phyloP scores from a whole-genome alignment of 2,113 vertebrate species.

The Dolichallabes microphthalmus region DNA sequence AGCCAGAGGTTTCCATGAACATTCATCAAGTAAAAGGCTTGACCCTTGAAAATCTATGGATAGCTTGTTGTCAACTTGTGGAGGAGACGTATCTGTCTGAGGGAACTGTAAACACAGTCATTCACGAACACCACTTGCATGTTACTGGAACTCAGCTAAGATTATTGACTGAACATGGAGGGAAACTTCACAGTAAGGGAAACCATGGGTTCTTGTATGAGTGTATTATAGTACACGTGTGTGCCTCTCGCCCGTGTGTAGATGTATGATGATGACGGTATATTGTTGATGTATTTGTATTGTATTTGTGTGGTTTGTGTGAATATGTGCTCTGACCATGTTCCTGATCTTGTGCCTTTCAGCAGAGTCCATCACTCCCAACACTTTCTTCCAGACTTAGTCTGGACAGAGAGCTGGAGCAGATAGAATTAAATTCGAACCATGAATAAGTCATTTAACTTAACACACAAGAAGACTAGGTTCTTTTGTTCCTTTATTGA shows the following conservation, averaged over 20 bases:
- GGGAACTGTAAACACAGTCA: too few species aligned
- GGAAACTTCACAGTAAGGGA: conserved; percentile 47
- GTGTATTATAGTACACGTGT: conserved; percentile 29
- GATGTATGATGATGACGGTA: conserved; percentile 35
- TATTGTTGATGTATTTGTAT: conserved; percentile 50
- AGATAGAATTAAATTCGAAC: conserved; percentile 18
- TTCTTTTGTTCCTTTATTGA: not conserved
- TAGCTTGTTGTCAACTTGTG: too few species aligned
- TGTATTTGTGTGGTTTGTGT: conserved; percentile 24
- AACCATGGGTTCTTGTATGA: conserved; percentile 40
- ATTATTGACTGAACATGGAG: not conserved
- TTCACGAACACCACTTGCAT: too few species aligned
- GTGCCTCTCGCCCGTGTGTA: conserved; percentile 47
- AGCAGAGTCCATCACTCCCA: conserved; percentile 66
- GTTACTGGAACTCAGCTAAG: too few species aligned
- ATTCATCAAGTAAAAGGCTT: too few species aligned
- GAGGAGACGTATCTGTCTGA: too few species aligned
- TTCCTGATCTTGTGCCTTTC: conserved; percentile 73
- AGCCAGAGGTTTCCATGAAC: too few species aligned
- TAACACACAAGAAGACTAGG: conserved; percentile 7
- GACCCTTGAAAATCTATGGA: too few species aligned
- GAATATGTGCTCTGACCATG: conserved; percentile 63
- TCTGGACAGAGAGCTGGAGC: conserved; percentile 20
- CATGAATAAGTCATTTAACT: not conserved
- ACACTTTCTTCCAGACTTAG: conserved; percentile 39